Evolutionary conservation across 2,888 invertebrate genomes (phyloP).

Genomic region (Eilema griseolum): DNA sequence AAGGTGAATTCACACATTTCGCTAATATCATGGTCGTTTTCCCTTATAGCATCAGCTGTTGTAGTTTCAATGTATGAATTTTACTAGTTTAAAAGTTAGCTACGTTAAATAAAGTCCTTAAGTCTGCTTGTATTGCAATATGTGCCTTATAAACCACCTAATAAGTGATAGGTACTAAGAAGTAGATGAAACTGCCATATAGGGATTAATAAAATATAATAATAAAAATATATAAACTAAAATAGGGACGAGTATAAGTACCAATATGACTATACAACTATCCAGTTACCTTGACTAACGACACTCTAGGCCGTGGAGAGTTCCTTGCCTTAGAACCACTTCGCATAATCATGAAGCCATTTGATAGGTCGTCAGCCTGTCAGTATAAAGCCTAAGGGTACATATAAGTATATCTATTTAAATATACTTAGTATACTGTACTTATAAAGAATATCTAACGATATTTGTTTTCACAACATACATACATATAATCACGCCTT

Average conservation of each 20-base stretch:
- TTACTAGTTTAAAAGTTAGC: background rate
- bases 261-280: conserved; percentile 44
- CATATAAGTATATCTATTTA: no score
- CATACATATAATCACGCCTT: no score
- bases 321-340: conserved; percentile 63
- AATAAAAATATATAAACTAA: no score
- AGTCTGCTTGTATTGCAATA: background rate
- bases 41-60: background rate
- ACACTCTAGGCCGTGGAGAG: conserved; percentile 60
- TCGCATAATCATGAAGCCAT: conserved; percentile 73
- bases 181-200: conserved; percentile 17
- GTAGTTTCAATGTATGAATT: background rate
- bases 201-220: no score
- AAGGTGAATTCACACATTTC: background rate
- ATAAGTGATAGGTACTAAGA: conserved; percentile 7
- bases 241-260: conserved; percentile 32
- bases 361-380: conserved; percentile 80
- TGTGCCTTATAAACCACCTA: background rate
- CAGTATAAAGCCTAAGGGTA: conserved; percentile 52
- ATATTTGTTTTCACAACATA: no score
- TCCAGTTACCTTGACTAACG: conserved; percentile 71
- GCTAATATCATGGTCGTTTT: no score
- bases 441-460: no score
- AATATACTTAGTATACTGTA: no score
- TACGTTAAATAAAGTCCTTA: background rate